Conservation (phyloP, 2,797 vertebrate species). For the Cyclopterus lumpus region DNA sequence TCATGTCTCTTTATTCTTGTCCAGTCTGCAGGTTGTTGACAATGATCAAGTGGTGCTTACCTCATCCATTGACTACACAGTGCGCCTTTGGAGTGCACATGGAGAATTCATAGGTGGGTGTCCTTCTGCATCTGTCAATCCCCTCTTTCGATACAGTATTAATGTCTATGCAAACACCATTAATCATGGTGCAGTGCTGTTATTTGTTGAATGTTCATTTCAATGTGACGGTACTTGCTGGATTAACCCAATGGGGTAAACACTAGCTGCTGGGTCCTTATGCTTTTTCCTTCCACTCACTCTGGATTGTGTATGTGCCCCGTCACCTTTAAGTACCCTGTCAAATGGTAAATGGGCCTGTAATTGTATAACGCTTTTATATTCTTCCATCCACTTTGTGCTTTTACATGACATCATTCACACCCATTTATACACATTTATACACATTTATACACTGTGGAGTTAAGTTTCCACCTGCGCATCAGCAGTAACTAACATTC, state of each 20-base stretch:
- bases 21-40: slow-evolving; percentile 82
- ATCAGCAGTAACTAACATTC: too few species aligned
- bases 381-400: too few species aligned
- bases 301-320: slow-evolving; percentile 5
- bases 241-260: slow-evolving; percentile 3
- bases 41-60: slow-evolving; percentile 82
- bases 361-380: too few species aligned
- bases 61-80: slow-evolving; percentile 77
- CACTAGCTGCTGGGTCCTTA: background rate
- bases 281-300: slow-evolving; percentile 1
- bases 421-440: too few species aligned
- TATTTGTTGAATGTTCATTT: slow-evolving; percentile 30
- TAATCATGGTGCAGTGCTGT: slow-evolving; percentile 28
- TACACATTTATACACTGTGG: too few species aligned
- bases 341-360: too few species aligned
- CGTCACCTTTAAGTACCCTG: slow-evolving; percentile 25
- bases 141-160: slow-evolving; percentile 21
- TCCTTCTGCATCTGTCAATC: slow-evolving; percentile 42
- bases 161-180: slow-evolving; percentile 48
- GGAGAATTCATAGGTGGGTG: slow-evolving; percentile 79
- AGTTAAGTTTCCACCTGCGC: too few species aligned
- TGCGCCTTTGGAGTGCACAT: slow-evolving; percentile 78
- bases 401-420: too few species aligned
- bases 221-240: background rate
- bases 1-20: slow-evolving; percentile 61